These are phyloP conservation scores for Lithophane semibrunnea DNA, from an alignment of 2,888 invertebrate species.

Conservation along the genomic window DNA sequence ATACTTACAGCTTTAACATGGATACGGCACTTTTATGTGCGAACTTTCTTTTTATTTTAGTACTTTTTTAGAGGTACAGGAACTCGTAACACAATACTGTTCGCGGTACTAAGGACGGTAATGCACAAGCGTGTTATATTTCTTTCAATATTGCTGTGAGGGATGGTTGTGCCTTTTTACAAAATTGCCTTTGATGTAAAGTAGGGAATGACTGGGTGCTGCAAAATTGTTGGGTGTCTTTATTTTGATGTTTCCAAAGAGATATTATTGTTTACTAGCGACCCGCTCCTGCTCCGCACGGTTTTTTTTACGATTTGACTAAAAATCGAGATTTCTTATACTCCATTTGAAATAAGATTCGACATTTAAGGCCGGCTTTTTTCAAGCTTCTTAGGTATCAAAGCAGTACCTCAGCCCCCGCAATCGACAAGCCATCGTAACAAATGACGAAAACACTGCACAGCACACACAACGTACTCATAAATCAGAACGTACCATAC, in stretches of 20 bases:
- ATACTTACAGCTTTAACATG: constrained; percentile 72
- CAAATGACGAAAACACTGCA: too few relatives aligned
- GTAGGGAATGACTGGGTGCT: constrained; percentile 23
- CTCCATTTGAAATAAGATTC: too few relatives aligned
- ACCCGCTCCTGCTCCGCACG: too few relatives aligned
- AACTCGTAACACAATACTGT: constrained; percentile 62
- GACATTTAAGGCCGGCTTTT: too few relatives aligned
- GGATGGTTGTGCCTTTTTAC: constrained; percentile 42
- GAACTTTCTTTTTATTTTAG: constrained; percentile 72
- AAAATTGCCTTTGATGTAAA: constrained; percentile 45
- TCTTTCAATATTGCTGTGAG: constrained; percentile 50
- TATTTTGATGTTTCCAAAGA: constrained; percentile 22
- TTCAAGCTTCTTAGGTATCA: too few relatives aligned
- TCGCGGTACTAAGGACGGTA: constrained; percentile 47
- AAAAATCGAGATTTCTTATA: too few relatives aligned
- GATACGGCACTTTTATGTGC: constrained; percentile 73
- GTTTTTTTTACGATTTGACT: too few relatives aligned
- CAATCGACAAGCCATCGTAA: too few relatives aligned
- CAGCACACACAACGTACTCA: too few relatives aligned
- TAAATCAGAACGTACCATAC: too few relatives aligned
- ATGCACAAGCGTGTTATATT: constrained; percentile 54
- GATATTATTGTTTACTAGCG: not conserved
- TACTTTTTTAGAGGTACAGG: constrained; percentile 59
- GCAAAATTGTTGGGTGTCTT: constrained; percentile 21
- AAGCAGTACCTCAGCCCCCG: too few relatives aligned